Percentiles rank a stretch among this genome's conserved stretches.
Conservation (phyloP, 2,888 invertebrate species). For the Agriopis marginaria region DNA sequence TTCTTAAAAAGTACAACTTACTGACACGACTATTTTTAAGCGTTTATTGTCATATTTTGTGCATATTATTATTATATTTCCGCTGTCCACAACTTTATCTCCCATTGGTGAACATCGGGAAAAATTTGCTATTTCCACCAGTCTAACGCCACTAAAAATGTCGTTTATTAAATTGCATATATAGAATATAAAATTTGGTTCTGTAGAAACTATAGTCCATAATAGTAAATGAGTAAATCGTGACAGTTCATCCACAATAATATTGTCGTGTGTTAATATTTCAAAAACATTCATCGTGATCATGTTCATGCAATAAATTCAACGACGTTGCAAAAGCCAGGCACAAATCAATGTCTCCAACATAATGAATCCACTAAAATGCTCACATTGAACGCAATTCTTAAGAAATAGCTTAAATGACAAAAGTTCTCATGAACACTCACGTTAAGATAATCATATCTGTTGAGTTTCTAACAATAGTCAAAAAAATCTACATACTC, state of each 20-base stretch:
- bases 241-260: conserved; percentile 18
- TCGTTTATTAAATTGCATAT: too few species aligned
- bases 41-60: background rate
- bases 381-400: conserved; percentile 42
- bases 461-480: conserved; percentile 47
- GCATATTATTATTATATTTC: too few species aligned
- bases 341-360: conserved; percentile 29
- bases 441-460: conserved; percentile 42
- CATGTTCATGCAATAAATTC: conserved; percentile 17
- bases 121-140: too few species aligned
- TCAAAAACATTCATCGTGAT: conserved; percentile 8
- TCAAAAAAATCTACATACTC: conserved; percentile 44
- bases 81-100: too few species aligned
- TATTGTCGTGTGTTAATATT: conserved; percentile 21
- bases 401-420: conserved; percentile 48
- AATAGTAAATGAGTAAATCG: conserved; percentile 21
- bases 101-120: too few species aligned
- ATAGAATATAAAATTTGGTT: background rate
- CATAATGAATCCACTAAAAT: conserved; percentile 31
- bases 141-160: too few species aligned
- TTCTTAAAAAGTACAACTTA: conserved; percentile 9
- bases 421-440: conserved; percentile 49
- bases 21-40: background rate
- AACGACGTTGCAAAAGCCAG: conserved; percentile 14
- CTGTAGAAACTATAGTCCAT: background rate